Conservation (phyloP, 1,140 invertebrate species). For the Pseudachorutes palmiensis region DNA sequence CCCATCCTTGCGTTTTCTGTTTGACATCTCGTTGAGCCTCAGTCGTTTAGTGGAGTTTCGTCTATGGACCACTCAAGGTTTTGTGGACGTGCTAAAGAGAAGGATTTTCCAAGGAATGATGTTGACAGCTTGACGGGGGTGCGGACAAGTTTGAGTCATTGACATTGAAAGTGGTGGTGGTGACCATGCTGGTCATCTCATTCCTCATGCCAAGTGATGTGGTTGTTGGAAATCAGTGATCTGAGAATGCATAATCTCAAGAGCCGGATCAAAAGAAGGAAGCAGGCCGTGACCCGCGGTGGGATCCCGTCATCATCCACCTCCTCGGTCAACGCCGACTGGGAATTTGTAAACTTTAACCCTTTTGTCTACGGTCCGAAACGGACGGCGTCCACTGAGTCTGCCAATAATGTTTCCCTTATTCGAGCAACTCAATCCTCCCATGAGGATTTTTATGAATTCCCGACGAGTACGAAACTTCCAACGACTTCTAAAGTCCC, state of each 20-base stretch:
- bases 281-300: slow-evolving; percentile 38
- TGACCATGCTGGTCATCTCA: too few species aligned
- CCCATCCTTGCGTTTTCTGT: background rate
- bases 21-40: background rate
- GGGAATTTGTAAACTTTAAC: slow-evolving; percentile 46
- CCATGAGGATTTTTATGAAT: slow-evolving; percentile 37
- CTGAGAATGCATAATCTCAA: slow-evolving; percentile 45
- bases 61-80: too few species aligned
- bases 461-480: slow-evolving; percentile 35
- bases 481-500: background rate
- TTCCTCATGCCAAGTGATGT: too few species aligned
- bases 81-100: too few species aligned
- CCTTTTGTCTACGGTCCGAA: slow-evolving; percentile 39
- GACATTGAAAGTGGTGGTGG: too few species aligned
- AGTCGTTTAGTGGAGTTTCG: background rate
- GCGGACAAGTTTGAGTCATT: too few species aligned
- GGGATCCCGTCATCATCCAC: slow-evolving; percentile 6
- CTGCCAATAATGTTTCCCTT: slow-evolving; percentile 3
- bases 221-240: slow-evolving; percentile 27
- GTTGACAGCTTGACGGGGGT: background rate
- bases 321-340: slow-evolving; percentile 37
- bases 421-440: slow-evolving; percentile 8
- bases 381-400: slow-evolving; percentile 4
- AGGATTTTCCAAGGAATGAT: too few species aligned
- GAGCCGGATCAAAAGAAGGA: slow-evolving; percentile 42